These are phyloP conservation scores for Pluvianellus socialis DNA, from an alignment of 2,113 vertebrate genomes.

Conservation along the genomic window DNA sequence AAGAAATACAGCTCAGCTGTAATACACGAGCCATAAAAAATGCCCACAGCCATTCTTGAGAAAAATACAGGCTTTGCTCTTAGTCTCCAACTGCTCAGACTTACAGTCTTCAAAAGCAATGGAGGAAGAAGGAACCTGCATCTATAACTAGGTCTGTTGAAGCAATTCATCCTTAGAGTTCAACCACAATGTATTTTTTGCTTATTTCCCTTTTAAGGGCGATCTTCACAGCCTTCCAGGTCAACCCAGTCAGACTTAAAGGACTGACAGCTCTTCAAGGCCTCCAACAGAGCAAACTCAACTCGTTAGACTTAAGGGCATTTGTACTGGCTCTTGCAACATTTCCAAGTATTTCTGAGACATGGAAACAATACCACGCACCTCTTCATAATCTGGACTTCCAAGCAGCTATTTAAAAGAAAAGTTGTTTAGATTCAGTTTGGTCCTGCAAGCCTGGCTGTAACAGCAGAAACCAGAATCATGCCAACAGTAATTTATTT, in stretches of 20 bases:
- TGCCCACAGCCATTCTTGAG: neutral
- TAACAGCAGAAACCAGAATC: neutral
- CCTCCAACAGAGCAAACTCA: neutral
- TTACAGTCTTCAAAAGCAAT: neutral
- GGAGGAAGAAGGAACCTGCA: neutral
- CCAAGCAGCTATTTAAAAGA: neutral
- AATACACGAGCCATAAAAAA: neutral
- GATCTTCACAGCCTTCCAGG: neutral
- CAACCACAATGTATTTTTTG: neutral
- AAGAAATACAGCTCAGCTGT: neutral
- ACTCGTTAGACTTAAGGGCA: neutral
- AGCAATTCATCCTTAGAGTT: neutral
- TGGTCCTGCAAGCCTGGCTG: neutral
- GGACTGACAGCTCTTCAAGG: neutral
- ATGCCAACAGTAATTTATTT: neutral
- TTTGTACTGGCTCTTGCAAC: neutral
- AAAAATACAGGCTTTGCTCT: neutral
- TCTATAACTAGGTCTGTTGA: neutral
- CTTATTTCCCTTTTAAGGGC: neutral
- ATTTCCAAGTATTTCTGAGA: neutral
- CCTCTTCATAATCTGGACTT: neutral
- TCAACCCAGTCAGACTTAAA: neutral
- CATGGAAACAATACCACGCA: neutral
- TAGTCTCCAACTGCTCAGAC: neutral
- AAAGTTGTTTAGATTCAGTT: neutral